These are phyloP conservation scores for Furnarius figulus DNA, from an alignment of 2,113 vertebrate genomes.

Conservation along the genomic window DNA sequence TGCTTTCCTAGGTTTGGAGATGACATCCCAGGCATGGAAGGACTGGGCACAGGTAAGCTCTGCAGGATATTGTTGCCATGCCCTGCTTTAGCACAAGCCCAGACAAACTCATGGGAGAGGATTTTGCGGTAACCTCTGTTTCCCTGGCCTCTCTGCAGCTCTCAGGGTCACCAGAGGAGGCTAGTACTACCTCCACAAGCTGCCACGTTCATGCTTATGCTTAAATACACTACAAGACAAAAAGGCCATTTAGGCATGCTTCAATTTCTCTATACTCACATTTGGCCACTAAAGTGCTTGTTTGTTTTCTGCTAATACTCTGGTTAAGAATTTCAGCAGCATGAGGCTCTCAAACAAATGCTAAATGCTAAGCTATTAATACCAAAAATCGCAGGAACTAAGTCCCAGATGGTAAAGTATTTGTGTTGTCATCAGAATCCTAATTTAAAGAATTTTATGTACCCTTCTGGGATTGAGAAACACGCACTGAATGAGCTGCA, in stretches of 20 bases:
- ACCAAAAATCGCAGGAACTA: constrained; percentile 19
- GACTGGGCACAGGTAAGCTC: constrained; percentile 87
- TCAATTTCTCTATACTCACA: neutral
- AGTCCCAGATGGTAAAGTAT: neutral
- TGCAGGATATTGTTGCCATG: neutral
- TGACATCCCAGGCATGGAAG: constrained; percentile 97
- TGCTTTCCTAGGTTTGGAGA: constrained; percentile 86
- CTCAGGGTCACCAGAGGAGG: neutral
- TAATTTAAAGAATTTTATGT: constrained; percentile 10
- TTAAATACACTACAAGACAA: neutral
- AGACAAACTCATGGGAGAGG: neutral
- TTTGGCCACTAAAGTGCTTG: neutral
- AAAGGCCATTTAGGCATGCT: neutral
- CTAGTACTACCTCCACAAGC: neutral
- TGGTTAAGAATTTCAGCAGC: neutral
- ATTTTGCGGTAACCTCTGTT: neutral
- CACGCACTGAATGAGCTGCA: neutral
- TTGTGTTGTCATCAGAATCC: constrained; percentile 7
- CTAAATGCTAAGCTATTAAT: constrained; percentile 39
- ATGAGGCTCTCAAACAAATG: neutral
- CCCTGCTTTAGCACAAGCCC: neutral
- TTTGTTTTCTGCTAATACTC: constrained; percentile 30
- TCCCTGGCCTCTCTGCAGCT: neutral
- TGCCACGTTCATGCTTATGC: neutral
- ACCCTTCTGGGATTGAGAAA: neutral